These are phyloP conservation scores for Ormyrus pomaceus DNA, from an alignment of 2,888 invertebrate genomes.

Conservation along the genomic window DNA sequence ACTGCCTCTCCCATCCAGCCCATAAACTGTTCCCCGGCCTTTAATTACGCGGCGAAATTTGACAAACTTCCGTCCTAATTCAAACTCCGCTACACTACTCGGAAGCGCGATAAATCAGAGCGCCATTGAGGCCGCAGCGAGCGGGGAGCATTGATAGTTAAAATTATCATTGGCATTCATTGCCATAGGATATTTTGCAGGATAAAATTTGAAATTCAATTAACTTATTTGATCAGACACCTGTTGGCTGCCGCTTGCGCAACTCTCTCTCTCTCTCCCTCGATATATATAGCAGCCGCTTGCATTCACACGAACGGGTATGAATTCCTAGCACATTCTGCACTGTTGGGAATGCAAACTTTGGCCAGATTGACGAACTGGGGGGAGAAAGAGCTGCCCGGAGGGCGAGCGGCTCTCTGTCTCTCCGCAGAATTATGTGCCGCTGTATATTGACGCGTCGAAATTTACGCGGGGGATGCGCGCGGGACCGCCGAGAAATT, in stretches of 20 bases:
- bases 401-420: neutral
- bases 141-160: too few relatives aligned
- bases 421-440: conserved; percentile 1
- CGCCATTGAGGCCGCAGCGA: too few relatives aligned
- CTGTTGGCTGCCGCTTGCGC: conserved; percentile 20
- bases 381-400: neutral
- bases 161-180: neutral
- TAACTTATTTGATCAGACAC: conserved; percentile 38
- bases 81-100: too few relatives aligned
- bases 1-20: too few relatives aligned
- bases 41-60: too few relatives aligned
- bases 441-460: conserved; percentile 3
- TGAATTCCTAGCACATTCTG: conserved; percentile 27
- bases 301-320: neutral
- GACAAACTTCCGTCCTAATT: too few relatives aligned
- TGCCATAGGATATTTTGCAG: conserved; percentile 2
- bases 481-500: neutral
- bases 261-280: too few relatives aligned
- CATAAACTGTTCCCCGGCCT: too few relatives aligned
- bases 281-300: neutral
- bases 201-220: conserved; percentile 51
- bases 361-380: conserved; percentile 39
- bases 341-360: conserved; percentile 35
- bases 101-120: too few relatives aligned
- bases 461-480: conserved; percentile 14